Conservation (phyloP, 23 tunicate species). For the Trididemnum nubilum region DNA sequence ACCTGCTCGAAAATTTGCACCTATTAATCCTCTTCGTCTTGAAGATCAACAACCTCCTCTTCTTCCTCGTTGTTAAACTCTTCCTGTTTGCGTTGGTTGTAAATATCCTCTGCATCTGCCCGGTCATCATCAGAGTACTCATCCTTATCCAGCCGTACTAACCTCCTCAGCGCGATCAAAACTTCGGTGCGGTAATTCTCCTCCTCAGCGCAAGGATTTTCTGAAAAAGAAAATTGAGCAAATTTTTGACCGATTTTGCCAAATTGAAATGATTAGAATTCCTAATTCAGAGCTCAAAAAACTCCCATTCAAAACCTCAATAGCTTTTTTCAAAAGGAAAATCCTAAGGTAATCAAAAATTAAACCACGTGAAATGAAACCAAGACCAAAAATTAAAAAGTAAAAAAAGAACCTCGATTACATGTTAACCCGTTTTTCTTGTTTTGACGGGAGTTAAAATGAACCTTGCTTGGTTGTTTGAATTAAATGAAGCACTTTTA, state of each 20-base stretch:
- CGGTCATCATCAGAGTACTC: conserved; percentile 83
- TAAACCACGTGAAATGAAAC: too few relatives aligned
- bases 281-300: too few relatives aligned
- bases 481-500: too few relatives aligned
- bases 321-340: too few relatives aligned
- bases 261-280: background rate
- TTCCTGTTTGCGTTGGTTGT: conserved; percentile 80
- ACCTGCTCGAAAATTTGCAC: too few relatives aligned
- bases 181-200: conserved; percentile 82
- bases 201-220: conserved; percentile 75
- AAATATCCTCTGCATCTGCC: conserved; percentile 90
- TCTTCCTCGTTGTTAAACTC: conserved; percentile 53
- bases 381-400: too few relatives aligned
- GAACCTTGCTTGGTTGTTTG: too few relatives aligned
- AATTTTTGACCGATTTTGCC: background rate
- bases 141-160: conserved; percentile 87
- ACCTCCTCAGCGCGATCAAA: conserved; percentile 62
- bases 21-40: conserved; percentile 29
- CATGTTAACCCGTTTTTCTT: too few relatives aligned
- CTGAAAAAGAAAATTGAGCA: conserved; percentile 25
- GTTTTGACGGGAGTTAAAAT: too few relatives aligned
- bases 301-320: too few relatives aligned
- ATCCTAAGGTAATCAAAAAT: too few relatives aligned
- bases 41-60: conserved; percentile 41
- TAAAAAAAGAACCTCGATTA: too few relatives aligned